Base-by-base conservation (phyloP, 1,140 invertebrate species). In the Nasonia longicornis region DNA sequence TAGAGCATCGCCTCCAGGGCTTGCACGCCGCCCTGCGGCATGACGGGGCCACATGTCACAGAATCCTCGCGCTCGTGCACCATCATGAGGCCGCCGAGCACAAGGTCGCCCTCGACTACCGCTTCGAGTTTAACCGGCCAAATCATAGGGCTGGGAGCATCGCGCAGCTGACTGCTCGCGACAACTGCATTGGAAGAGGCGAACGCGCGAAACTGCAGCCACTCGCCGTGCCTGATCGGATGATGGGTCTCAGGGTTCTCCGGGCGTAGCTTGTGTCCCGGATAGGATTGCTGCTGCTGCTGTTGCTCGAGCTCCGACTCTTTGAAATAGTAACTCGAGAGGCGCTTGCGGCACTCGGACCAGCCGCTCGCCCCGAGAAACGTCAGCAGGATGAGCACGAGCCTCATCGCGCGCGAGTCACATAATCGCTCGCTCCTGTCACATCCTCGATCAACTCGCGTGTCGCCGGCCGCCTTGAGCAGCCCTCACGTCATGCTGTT, bases 41-140 rank as follows among this genome's bases (percentile, higher is more conserved):
- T 98, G 10, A 98, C 95, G 0, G 95, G 96, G 0, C 97, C 97
- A 87, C 97, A 98, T 7, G 94, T 96, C 74, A 94, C 93, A 22
- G 91, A 91, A 84, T 96, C 95, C 86, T 97, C 96, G 22, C 97
- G 91, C 84, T 97, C 96, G 91, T 98, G 97, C 0, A 97, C 96
- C 97, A 98, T 98, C 96, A 98, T 98, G 6, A 98, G 91, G 0
- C 96, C 97, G 6, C 97, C 97, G 0, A 99, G 89, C 0, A 96
- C 92, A 1, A 96, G 88, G 84, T 98, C 94, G 0, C 97, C 97
- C 86, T 96, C 95, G 7, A 98, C 94, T 1, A 95, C 94, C 0
- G 96, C 96, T 85, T 97, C 95, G 76, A 94, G 93, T 86, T 98
- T 97, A 1, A 96, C 93, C 0, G 97, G 97, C 97, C 97, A 98